A percentile compares a stretch with the other conserved stretches of the same genome.
These are phyloP conservation scores for Siphonodentalium dalli DNA, from an alignment of 2,888 invertebrate species.

Conservation along the genomic window DNA sequence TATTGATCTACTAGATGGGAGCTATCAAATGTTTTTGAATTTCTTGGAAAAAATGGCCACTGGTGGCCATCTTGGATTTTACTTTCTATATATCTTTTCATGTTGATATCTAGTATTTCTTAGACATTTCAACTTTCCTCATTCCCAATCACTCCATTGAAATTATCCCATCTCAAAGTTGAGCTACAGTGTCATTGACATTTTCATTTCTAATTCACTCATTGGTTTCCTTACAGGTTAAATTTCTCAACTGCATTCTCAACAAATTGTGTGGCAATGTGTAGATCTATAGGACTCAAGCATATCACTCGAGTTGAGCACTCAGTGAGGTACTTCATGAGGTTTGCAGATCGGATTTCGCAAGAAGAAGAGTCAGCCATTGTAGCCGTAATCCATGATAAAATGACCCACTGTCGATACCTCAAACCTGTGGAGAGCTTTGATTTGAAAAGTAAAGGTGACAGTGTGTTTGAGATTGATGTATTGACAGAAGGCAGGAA, in stretches of 20 bases:
- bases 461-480: conserved; percentile 84
- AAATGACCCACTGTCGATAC: conserved; percentile 91
- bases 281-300: conserved; percentile 80
- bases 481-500: conserved; percentile 77
- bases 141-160: background rate
- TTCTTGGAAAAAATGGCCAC: too few species aligned
- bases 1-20: too few species aligned
- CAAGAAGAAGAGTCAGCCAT: conserved; percentile 41
- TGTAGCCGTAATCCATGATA: conserved; percentile 75
- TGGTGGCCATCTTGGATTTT: too few species aligned
- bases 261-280: conserved; percentile 95
- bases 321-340: conserved; percentile 70
- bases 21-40: too few species aligned
- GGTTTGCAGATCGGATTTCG: conserved; percentile 26
- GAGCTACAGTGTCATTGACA: background rate
- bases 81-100: too few species aligned
- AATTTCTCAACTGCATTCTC: conserved; percentile 94
- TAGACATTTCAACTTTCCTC: background rate
- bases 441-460: conserved; percentile 69
- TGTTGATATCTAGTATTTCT: too few species aligned
- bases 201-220: background rate
- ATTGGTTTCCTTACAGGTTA: conserved; percentile 46
- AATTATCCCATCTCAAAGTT: background rate
- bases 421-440: conserved; percentile 71
- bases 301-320: conserved; percentile 81